Conservation (phyloP, 2,113 vertebrate species). For the Xiphorhynchus elegans region DNA sequence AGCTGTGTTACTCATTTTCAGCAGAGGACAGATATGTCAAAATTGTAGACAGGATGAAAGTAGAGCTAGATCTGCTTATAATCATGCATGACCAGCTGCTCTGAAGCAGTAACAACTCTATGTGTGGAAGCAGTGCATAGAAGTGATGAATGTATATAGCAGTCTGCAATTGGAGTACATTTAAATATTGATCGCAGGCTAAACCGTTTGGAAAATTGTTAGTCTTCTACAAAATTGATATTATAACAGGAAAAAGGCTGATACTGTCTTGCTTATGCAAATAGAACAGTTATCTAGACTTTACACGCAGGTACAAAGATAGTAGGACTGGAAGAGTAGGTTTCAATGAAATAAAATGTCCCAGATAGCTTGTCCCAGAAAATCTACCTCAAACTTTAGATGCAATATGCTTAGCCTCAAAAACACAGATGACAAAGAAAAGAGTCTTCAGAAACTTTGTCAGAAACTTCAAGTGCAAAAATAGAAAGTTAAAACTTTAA, state of each 20-base stretch:
- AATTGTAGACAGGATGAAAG: constrained; percentile 28
- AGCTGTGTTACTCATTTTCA: not conserved
- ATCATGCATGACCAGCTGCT: constrained; percentile 34
- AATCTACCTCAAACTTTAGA: not conserved
- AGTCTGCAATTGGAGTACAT: not conserved
- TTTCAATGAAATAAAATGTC: not conserved
- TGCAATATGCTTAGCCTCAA: not conserved
- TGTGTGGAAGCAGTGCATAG: not conserved
- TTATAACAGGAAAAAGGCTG: not conserved
- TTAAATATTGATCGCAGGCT: not conserved
- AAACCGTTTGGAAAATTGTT: not conserved
- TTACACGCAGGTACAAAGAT: not conserved
- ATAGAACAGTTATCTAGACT: not conserved
- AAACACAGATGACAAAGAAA: constrained; percentile 23
- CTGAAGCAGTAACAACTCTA: not conserved
- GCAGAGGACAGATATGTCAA: constrained; percentile 31
- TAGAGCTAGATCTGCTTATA: constrained; percentile 24
- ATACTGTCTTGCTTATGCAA: not conserved
- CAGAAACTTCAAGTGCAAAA: not conserved
- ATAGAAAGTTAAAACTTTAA: constrained; percentile 7
- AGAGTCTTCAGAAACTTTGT: constrained; percentile 16
- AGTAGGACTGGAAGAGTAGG: not conserved
- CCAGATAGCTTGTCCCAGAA: constrained; percentile 42
- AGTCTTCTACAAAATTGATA: not conserved
- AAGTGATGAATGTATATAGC: not conserved